A percentile compares a stretch with the other conserved stretches of the same genome.
Evolutionary conservation across 2,888 invertebrate species (phyloP).

Genomic region (Lymantria dispar): DNA sequence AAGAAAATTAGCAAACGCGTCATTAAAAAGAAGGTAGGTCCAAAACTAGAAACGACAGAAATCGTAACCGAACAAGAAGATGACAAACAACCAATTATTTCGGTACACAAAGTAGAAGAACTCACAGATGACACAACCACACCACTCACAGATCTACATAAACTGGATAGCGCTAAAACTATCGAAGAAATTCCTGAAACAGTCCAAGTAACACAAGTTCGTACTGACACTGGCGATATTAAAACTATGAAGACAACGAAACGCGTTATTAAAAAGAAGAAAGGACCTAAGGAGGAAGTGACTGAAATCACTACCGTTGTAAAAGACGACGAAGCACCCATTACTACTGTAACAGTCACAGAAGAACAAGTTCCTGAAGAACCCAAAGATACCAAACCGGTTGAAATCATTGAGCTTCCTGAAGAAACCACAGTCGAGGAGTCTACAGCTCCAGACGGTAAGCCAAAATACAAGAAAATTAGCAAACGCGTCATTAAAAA

Average conservation of each 20-base stretch:
- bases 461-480: constrained; percentile 21
- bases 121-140: constrained; percentile 24
- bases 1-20: constrained; percentile 41
- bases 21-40: constrained; percentile 19
- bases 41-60: constrained; percentile 49
- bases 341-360: constrained; percentile 21
- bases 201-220: constrained; percentile 28
- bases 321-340: constrained; percentile 21
- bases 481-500: constrained; percentile 33
- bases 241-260: constrained; percentile 35
- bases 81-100: constrained; percentile 46
- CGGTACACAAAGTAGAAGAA: constrained; percentile 51
- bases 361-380: constrained; percentile 43
- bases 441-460: constrained; percentile 12
- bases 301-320: constrained; percentile 33
- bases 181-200: constrained; percentile 31
- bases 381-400: constrained; percentile 40
- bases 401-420: constrained; percentile 46
- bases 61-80: constrained; percentile 47
- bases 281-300: constrained; percentile 31
- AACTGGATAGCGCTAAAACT: constrained; percentile 9
- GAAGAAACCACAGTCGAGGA: constrained; percentile 42
- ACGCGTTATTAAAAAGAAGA: constrained; percentile 42
- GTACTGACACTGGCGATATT: constrained; percentile 37
- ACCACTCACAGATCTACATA: constrained; percentile 21